Evolutionary conservation across 2,113 vertebrate species (phyloP).

Genomic region (Actinemys pallida): DNA sequence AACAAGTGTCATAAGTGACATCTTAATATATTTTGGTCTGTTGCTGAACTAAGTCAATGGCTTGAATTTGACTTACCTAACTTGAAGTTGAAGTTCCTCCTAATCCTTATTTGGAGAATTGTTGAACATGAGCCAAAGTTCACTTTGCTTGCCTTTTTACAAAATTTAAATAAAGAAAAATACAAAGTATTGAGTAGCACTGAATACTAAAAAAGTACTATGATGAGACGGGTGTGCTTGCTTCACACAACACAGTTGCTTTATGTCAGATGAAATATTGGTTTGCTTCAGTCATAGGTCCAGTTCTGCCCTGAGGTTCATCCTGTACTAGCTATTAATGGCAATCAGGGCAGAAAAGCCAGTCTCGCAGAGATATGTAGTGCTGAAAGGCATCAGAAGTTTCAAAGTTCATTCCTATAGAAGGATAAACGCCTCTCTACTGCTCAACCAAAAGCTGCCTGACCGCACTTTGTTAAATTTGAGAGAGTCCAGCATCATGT

Average conservation of each 20-base stretch:
- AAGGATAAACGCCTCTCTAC: background rate
- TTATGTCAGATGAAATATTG: background rate
- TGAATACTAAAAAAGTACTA: background rate
- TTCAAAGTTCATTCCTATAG: background rate
- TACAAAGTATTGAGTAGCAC: background rate
- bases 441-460: background rate
- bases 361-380: background rate
- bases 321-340: background rate
- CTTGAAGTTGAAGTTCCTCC: background rate
- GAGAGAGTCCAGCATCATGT: background rate
- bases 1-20: background rate
- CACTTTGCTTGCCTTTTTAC: background rate
- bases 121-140: background rate
- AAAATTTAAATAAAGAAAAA: background rate
- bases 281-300: background rate
- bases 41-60: background rate
- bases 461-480: background rate
- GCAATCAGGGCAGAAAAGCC: no score
- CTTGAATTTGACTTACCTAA: background rate
- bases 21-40: background rate
- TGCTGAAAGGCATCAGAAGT: background rate
- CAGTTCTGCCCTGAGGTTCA: background rate
- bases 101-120: background rate
- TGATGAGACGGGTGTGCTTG: background rate
- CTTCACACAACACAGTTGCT: background rate